Conservation (phyloP, 2,888 invertebrate genomes). For the Venusia cambrica region DNA sequence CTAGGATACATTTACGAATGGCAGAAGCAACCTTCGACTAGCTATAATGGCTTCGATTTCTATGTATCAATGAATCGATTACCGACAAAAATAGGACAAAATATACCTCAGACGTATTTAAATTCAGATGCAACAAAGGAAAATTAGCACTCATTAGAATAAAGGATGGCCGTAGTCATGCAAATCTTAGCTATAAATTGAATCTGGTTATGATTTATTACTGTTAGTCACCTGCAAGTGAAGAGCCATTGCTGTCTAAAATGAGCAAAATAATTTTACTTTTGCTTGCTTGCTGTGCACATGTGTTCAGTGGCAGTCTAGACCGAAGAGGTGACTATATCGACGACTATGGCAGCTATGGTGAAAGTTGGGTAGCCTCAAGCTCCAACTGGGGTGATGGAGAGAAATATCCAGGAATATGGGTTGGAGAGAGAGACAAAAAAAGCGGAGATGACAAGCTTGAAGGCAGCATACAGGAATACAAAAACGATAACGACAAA, state of each 20-base stretch:
- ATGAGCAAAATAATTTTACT: conserved; percentile 9
- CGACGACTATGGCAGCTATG: not conserved
- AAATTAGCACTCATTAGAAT: conserved; percentile 7
- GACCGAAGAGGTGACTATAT: conserved; percentile 1
- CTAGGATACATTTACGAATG: not conserved
- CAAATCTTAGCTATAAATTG: conserved; percentile 9
- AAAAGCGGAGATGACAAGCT: conserved; percentile 3
- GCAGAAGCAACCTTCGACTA: not conserved
- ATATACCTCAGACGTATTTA: conserved; percentile 5
- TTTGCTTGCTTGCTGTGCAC: not conserved
- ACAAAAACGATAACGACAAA: conserved; percentile 2
- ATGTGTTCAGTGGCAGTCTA: conserved; percentile 4
- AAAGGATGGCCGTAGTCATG: conserved; percentile 7
- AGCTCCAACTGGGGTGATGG: conserved; percentile 1
- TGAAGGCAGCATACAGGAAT: too few relatives aligned
- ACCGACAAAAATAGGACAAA: not conserved
- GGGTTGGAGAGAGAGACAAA: conserved; percentile 3
- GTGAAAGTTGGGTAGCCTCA: not conserved
- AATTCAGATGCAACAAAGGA: conserved; percentile 1
- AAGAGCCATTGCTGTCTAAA: conserved; percentile 10
- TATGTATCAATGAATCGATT: not conserved
- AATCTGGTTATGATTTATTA: conserved; percentile 1
- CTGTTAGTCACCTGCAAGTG: too few relatives aligned
- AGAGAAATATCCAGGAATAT: conserved; percentile 11
- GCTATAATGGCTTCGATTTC: not conserved